Conservation (phyloP, 1,140 invertebrate genomes). For the Drosophila miranda region DNA sequence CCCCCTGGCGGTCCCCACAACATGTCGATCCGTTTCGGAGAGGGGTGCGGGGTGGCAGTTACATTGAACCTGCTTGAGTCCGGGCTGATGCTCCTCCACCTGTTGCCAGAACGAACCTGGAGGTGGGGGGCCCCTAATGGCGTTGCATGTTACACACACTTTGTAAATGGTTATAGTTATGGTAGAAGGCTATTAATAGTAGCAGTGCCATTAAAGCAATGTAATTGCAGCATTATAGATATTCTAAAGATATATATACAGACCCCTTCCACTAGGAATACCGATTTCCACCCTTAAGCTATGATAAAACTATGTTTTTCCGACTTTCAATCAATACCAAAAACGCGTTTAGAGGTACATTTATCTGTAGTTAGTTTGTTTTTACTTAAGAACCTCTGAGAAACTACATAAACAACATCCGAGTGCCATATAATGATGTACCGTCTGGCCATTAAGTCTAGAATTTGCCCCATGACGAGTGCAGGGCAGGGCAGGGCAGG, state of each 20-base stretch:
- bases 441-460: constrained; percentile 15
- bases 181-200: not conserved
- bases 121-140: not conserved
- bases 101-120: constrained; percentile 12
- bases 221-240: no score
- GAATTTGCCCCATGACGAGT: constrained; percentile 10
- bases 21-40: no score
- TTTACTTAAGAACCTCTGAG: no score
- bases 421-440: constrained; percentile 28
- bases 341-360: no score
- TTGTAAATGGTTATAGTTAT: not conserved
- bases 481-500: constrained; percentile 4
- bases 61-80: constrained; percentile 35
- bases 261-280: no score
- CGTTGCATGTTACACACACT: constrained; percentile 19
- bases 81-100: not conserved
- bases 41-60: not conserved
- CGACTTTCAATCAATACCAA: no score
- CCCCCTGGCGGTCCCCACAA: constrained; percentile 1
- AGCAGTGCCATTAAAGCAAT: not conserved
- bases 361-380: no score
- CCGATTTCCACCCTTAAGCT: no score
- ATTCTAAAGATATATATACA: not conserved
- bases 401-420: constrained; percentile 24
- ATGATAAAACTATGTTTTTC: no score